phyloP scores from a whole-genome alignment of 92 coral and sea anemone genomes.

The Virgularia gustaviana region DNA sequence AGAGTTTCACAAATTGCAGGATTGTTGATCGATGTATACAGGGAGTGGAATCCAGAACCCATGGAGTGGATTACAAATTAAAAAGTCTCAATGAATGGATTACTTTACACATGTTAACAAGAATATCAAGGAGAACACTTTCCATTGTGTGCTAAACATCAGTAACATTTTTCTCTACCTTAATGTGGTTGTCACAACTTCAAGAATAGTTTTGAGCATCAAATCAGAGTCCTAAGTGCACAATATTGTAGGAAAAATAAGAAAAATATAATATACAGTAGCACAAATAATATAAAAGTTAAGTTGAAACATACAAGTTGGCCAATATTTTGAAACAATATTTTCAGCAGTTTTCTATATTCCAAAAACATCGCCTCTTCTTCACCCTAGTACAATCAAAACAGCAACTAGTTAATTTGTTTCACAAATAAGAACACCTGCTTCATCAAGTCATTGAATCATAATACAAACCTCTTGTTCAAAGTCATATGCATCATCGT shows the following conservation, averaged over 20 bases:
- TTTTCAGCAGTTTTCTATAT: slow-evolving; percentile 83
- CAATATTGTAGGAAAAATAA: too few species aligned
- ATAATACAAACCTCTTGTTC: slow-evolving; percentile 73
- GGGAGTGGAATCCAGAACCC: too few species aligned
- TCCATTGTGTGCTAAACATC: neutral
- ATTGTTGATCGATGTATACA: too few species aligned
- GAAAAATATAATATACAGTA: too few species aligned
- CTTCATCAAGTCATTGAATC: neutral
- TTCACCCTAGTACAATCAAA: slow-evolving; percentile 64
- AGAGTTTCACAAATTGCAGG: too few species aligned
- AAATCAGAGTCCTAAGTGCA: slow-evolving; percentile 83
- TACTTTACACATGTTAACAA: too few species aligned
- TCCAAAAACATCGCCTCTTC: slow-evolving; percentile 98
- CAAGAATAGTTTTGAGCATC: slow-evolving; percentile 68
- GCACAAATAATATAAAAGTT: too few species aligned
- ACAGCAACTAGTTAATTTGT: neutral
- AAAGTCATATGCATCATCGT: slow-evolving; percentile 89
- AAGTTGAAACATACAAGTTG: slow-evolving; percentile 85
- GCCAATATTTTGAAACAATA: slow-evolving; percentile 86
- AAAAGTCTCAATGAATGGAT: too few species aligned
- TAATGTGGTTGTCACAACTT: slow-evolving; percentile 68
- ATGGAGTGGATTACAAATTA: too few species aligned
- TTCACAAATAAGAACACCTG: neutral
- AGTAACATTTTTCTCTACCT: slow-evolving; percentile 51
- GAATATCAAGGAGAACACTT: too few species aligned